phyloP scores from a whole-genome alignment of 2,888 invertebrate genomes.

The Apotomis capreana region DNA sequence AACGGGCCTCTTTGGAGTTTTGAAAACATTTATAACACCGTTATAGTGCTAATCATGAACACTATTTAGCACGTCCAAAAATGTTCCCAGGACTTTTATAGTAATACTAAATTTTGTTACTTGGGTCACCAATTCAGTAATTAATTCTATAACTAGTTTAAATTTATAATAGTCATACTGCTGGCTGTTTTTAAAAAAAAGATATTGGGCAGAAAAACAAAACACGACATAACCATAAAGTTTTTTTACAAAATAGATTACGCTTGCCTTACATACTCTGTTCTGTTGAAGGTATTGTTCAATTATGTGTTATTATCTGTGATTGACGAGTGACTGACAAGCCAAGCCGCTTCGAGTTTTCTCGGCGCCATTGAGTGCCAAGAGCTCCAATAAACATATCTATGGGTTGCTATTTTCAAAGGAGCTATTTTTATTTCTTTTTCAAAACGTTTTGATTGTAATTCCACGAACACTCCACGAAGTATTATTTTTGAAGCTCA shows the following conservation, averaged over 20 bases:
- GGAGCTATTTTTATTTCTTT: background rate
- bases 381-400: constrained; percentile 2
- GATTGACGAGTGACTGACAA: constrained; percentile 22
- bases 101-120: too few species aligned
- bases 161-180: too few species aligned
- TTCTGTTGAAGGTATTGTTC: constrained; percentile 3
- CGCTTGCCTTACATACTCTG: background rate
- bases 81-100: too few species aligned
- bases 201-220: background rate
- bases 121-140: too few species aligned
- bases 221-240: background rate
- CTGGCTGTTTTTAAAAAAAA: too few species aligned
- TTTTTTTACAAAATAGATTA: background rate
- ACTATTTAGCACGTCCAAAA: too few species aligned
- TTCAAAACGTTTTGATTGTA: background rate
- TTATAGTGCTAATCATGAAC: too few species aligned
- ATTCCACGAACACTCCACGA: too few species aligned
- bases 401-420: background rate
- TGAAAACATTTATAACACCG: too few species aligned
- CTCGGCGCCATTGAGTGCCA: constrained; percentile 5
- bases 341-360: background rate
- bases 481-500: background rate
- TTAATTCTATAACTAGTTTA: too few species aligned
- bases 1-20: too few species aligned
- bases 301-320: constrained; percentile 13